Evolutionary conservation across 2,797 vertebrate species (phyloP).

Genomic region (Macropus fuliginosus): DNA sequence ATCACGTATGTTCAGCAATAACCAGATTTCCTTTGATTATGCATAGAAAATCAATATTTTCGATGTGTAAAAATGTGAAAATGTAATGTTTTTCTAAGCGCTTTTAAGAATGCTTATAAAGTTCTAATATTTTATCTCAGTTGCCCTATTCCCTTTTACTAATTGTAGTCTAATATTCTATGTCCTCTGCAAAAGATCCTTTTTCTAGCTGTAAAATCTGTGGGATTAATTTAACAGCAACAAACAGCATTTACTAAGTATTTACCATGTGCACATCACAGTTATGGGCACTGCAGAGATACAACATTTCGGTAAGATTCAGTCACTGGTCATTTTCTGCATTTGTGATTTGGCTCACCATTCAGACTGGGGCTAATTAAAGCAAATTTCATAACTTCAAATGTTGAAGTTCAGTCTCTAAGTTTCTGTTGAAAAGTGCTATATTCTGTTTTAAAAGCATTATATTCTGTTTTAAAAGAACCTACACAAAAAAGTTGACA

Average conservation of each 20-base stretch:
- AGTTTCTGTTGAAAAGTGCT: constrained; percentile 21
- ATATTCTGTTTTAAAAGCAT: constrained; percentile 24
- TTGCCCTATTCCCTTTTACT: neutral
- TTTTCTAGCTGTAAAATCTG: neutral
- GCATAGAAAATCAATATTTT: neutral
- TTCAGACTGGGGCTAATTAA: constrained; percentile 20
- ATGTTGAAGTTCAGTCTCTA: constrained; percentile 16
- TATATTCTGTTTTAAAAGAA: constrained; percentile 27
- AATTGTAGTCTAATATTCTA: neutral
- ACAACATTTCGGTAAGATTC: neutral
- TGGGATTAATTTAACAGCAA: neutral
- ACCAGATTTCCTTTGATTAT: neutral
- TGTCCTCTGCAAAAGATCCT: neutral
- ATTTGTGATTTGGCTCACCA: neutral
- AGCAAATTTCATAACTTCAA: constrained; percentile 12
- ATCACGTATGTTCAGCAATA: neutral
- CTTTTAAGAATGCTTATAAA: neutral
- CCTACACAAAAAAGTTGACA: constrained; percentile 15
- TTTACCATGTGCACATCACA: neutral
- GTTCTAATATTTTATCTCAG: neutral
- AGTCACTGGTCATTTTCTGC: neutral
- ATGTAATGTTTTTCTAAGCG: neutral
- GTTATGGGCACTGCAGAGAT: neutral
- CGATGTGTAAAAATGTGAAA: neutral
- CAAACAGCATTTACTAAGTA: neutral